A percentile compares a stretch with the other conserved stretches of the same genome.
phyloP scores from a whole-genome alignment of 2,888 invertebrate genomes.

The Morpho deidamia region DNA sequence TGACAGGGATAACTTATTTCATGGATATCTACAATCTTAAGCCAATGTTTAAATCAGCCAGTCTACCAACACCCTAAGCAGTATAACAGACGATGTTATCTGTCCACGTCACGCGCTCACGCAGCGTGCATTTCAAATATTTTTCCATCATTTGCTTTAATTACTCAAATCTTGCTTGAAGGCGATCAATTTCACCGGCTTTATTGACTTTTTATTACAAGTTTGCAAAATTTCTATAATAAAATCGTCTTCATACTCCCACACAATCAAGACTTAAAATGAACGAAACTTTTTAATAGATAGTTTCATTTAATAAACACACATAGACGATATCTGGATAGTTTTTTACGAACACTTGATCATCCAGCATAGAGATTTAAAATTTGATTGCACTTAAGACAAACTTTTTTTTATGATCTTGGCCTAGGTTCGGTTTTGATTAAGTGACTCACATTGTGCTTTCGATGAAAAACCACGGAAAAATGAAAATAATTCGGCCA shows the following conservation, averaged over 20 bases:
- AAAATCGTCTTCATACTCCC: background rate
- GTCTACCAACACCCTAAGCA: conserved; percentile 26
- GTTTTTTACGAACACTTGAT: no score
- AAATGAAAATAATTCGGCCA: no score
- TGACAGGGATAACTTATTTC: background rate
- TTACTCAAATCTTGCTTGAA: conserved; percentile 25
- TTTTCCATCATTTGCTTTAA: conserved; percentile 38
- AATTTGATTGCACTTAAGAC: no score
- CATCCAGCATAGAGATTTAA: no score
- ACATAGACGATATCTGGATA: no score
- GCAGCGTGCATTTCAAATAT: conserved; percentile 32
- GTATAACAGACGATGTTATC: conserved; percentile 41
- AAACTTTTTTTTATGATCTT: no score
- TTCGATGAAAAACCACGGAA: no score
- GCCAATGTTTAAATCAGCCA: conserved; percentile 4
- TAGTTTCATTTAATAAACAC: no score
- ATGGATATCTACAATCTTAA: background rate
- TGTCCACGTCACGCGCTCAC: conserved; percentile 45
- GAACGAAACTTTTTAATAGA: background rate
- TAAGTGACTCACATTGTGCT: no score
- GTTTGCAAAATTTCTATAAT: background rate
- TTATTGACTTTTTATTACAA: conserved; percentile 16
- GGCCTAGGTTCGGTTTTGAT: no score
- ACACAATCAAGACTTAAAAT: background rate
- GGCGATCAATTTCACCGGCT: conserved; percentile 24